phyloP scores from a whole-genome alignment of 2,888 invertebrate genomes.

The Hymenopus coronatus region DNA sequence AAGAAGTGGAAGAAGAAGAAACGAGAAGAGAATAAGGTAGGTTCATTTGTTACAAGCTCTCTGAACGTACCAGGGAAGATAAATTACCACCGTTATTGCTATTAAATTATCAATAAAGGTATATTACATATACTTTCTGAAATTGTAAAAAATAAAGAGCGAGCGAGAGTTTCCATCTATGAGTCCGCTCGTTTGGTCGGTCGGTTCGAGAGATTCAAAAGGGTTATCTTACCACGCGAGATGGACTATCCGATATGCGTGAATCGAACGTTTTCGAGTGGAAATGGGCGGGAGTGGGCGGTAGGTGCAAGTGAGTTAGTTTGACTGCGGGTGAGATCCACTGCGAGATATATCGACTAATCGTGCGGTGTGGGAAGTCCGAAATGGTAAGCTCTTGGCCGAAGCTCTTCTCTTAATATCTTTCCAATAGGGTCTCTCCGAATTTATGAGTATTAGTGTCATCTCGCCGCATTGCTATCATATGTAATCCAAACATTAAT shows the following conservation, averaged over 20 bases:
- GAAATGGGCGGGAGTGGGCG: slow-evolving; percentile 13
- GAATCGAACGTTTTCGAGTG: slow-evolving; percentile 2
- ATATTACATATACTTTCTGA: not conserved
- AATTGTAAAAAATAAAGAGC: not conserved
- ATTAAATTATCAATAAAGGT: not conserved
- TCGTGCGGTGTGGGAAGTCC: slow-evolving; percentile 20
- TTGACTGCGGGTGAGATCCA: slow-evolving; percentile 3
- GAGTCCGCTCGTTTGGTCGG: not conserved
- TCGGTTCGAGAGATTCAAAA: not conserved
- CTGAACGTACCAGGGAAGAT: not conserved
- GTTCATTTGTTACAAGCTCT: not conserved
- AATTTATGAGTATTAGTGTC: not conserved
- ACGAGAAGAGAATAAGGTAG: not conserved
- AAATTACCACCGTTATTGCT: not conserved
- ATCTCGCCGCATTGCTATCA: not conserved
- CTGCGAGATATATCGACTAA: slow-evolving; percentile 12
- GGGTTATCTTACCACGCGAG: not conserved
- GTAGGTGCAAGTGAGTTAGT: slow-evolving; percentile 17
- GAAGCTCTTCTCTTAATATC: slow-evolving; percentile 10
- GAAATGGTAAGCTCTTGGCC: not conserved
- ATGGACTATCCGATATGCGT: not conserved
- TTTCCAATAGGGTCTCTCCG: not conserved
- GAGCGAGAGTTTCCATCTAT: not conserved
- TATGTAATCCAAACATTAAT: not conserved
- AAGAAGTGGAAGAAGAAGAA: not conserved